A percentile compares a stretch with the other conserved stretches of the same genome.
phyloP scores from a whole-genome alignment of 1,140 invertebrate species.

The Parasteatoda tepidariorum region DNA sequence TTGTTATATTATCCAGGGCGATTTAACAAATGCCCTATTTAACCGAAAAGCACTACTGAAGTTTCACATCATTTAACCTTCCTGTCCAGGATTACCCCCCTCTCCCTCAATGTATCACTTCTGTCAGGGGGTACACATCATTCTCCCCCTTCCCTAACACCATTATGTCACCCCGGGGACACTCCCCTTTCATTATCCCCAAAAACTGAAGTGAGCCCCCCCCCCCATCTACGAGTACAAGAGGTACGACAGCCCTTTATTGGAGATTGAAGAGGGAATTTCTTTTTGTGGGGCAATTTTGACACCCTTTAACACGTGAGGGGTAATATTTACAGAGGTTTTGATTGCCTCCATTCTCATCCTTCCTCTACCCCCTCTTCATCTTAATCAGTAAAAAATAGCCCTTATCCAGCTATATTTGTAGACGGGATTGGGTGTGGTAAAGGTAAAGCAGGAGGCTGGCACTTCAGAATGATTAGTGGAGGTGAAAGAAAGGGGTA shows the following conservation, averaged over 20 bases:
- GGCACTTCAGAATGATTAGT: too few relatives aligned
- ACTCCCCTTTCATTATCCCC: conserved; percentile 51
- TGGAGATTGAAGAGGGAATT: conserved; percentile 28
- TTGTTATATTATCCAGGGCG: conserved; percentile 47
- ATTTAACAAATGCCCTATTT: conserved; percentile 57
- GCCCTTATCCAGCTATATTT: neutral
- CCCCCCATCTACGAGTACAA: neutral
- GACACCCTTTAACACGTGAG: neutral
- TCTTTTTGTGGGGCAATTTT: neutral
- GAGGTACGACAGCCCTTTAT: neutral
- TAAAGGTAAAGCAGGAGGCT: neutral
- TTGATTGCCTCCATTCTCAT: too few relatives aligned
- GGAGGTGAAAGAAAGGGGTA: too few relatives aligned
- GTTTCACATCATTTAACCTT: conserved; percentile 59
- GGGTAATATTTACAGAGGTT: neutral
- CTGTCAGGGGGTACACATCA: neutral
- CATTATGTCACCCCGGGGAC: conserved; percentile 17
- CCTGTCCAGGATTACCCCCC: conserved; percentile 8
- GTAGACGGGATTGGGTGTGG: neutral
- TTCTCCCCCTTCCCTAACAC: neutral
- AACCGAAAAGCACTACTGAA: conserved; percentile 30
- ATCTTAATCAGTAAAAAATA: neutral
- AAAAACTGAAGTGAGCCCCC: neutral
- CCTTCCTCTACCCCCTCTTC: too few relatives aligned
- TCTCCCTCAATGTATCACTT: conserved; percentile 43